Percentiles rank a stretch among this genome's conserved stretches.
phyloP scores from a whole-genome alignment of 2,113 vertebrate species.

The Cisticola juncidis region DNA sequence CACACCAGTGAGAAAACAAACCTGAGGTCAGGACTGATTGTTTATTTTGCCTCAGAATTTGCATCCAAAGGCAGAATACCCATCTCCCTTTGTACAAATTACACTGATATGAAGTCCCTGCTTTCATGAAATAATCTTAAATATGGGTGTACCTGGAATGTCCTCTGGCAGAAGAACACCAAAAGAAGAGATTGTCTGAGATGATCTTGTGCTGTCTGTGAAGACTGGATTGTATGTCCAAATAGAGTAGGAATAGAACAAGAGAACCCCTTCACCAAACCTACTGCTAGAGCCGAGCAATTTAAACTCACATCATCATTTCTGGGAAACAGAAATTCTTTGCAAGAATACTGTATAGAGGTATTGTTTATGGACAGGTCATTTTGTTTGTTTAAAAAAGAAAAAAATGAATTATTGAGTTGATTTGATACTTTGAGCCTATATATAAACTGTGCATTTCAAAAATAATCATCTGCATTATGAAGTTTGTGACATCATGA shows the following conservation, averaged over 20 bases:
- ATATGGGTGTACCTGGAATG: not conserved
- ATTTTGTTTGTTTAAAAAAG: not conserved
- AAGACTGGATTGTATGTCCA: not conserved
- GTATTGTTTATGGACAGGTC: not conserved
- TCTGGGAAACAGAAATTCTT: not conserved
- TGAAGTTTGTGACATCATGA: constrained; percentile 7
- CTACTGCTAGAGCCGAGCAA: not conserved
- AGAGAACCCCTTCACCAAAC: not conserved
- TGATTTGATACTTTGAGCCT: not conserved
- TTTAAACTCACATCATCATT: not conserved
- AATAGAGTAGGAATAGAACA: not conserved
- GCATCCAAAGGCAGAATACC: not conserved
- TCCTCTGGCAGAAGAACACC: not conserved
- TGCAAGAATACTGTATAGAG: not conserved
- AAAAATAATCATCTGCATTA: constrained; percentile 12
- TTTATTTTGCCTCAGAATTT: not conserved
- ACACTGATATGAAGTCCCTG: not conserved
- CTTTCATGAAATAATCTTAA: not conserved
- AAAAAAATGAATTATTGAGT: not conserved
- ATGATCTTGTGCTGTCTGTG: not conserved
- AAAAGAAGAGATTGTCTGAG: not conserved
- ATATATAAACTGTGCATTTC: not conserved
- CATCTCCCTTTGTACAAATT: not conserved
- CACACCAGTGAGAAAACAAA: not conserved
- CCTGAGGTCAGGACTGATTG: not conserved